Conservation (phyloP, 2,888 invertebrate species). For the Drosophila ustulata region DNA sequence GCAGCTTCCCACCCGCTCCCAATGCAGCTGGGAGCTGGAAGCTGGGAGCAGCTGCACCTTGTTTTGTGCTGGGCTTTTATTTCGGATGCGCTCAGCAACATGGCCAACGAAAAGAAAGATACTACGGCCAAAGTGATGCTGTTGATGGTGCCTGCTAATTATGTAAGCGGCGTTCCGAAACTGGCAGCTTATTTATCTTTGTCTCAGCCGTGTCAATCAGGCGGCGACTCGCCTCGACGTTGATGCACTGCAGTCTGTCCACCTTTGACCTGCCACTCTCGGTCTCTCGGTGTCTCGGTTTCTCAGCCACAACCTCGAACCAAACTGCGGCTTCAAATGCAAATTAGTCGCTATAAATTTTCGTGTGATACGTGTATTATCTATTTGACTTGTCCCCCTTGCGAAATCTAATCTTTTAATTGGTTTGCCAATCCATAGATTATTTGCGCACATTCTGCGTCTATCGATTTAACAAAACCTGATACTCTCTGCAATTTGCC, state of each 20-base stretch:
- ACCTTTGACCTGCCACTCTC: conserved; percentile 69
- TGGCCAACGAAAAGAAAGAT: conserved; percentile 51
- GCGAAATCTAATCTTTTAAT: conserved; percentile 3
- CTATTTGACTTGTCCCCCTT: conserved; percentile 3
- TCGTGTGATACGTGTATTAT: conserved; percentile 26
- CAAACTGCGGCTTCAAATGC: conserved; percentile 42
- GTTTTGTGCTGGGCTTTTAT: conserved; percentile 51
- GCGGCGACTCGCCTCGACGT: conserved; percentile 52
- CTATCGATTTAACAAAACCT: neutral
- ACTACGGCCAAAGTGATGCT: conserved; percentile 4
- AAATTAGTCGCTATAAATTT: conserved; percentile 57
- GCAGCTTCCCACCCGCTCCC: conserved; percentile 63
- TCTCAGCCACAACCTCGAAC: conserved; percentile 21
- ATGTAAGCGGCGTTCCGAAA: conserved; percentile 77
- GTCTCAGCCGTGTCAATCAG: conserved; percentile 77
- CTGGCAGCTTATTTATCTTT: conserved; percentile 79
- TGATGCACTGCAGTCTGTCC: conserved; percentile 71
- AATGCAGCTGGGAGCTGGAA: conserved; percentile 26
- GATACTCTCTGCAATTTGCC: neutral
- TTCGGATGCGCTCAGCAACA: conserved; percentile 70
- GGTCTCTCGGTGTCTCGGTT: neutral
- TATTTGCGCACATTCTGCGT: neutral
- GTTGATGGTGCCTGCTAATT: conserved; percentile 46
- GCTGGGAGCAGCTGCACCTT: conserved; percentile 68
- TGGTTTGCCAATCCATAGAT: neutral